Base-by-base conservation (phyloP, 23 tunicate genomes). In the Styela plicata region DNA sequence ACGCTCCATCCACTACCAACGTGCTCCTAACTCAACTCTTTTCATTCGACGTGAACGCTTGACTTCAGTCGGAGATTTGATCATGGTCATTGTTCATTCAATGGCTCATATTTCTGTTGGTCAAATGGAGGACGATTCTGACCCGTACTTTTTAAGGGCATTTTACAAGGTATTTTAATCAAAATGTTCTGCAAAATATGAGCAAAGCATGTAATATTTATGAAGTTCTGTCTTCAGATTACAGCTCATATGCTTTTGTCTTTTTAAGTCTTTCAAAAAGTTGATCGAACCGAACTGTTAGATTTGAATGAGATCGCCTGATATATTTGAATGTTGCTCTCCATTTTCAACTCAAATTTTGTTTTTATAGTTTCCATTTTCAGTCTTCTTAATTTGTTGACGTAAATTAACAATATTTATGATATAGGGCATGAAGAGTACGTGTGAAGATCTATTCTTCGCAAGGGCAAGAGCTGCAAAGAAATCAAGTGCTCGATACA, bases 361-460 rank as follows among this genome's bases (percentile, higher is more conserved):
- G n/a, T n/a, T n/a, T n/a, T n/a, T n/a, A n/a, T n/a, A n/a, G n/a
- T n/a, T n/a, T n/a, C n/a, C n/a, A n/a, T n/a, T n/a, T n/a, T n/a
- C n/a, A n/a, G n/a, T n/a, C n/a, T n/a, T n/a, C n/a, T n/a, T n/a
- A n/a, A n/a, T n/a, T n/a, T n/a, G n/a, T n/a, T n/a, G n/a, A n/a
- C n/a, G n/a, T n/a, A n/a, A n/a, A n/a, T n/a, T n/a, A n/a, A n/a
- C n/a, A n/a, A 68, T 31, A 31, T 19, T 22, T 70, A 17, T 21
- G 24, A 33, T 27, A 22, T 74, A 93, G 98, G 98, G 90, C 19
- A 70, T 93, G 86, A 93, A 93, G 82, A 85, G 77, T 19, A 63
- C 93, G 3, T 93, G 98, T 69, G 98, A 93, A 76, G 98, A 93
- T 73, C 27, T 93, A 37, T 93, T 93, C 87, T 93, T 93, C 77